phyloP scores from a whole-genome alignment of 2,113 vertebrate species.

The Mobula birostris region DNA sequence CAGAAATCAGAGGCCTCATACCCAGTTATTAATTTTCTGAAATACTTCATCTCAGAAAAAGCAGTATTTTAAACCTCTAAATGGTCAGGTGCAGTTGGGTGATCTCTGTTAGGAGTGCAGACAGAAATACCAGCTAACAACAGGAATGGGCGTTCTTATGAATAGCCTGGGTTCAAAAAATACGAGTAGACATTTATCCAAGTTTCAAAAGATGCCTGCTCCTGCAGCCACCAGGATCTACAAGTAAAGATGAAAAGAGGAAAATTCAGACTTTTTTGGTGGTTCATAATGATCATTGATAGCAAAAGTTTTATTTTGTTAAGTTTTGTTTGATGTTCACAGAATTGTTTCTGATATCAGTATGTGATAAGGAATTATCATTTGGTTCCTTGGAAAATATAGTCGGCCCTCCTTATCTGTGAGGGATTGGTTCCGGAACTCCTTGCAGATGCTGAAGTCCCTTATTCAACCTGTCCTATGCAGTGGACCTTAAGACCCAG shows the following conservation, averaged over 20 bases:
- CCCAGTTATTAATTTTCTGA: background rate
- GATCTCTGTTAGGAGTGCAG: background rate
- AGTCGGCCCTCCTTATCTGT: too few species aligned
- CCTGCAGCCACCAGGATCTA: background rate
- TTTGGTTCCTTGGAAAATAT: background rate
- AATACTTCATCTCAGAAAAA: background rate
- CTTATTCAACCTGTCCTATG: too few species aligned
- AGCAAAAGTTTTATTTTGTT: background rate
- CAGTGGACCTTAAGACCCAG: too few species aligned
- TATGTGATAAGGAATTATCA: background rate
- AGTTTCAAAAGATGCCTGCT: background rate
- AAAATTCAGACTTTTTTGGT: background rate
- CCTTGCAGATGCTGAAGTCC: too few species aligned
- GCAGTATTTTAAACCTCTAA: background rate
- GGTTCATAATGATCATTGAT: background rate
- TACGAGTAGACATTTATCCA: background rate
- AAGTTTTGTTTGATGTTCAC: background rate
- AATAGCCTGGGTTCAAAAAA: background rate
- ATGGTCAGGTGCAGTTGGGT: background rate
- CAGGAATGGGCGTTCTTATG: background rate
- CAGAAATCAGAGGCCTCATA: background rate
- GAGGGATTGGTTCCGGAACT: too few species aligned
- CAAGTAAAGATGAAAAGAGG: background rate
- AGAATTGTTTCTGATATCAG: background rate
- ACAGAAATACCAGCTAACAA: background rate